phyloP scores from a whole-genome alignment of 2,113 vertebrate species.

The Megaceryle torquata region DNA sequence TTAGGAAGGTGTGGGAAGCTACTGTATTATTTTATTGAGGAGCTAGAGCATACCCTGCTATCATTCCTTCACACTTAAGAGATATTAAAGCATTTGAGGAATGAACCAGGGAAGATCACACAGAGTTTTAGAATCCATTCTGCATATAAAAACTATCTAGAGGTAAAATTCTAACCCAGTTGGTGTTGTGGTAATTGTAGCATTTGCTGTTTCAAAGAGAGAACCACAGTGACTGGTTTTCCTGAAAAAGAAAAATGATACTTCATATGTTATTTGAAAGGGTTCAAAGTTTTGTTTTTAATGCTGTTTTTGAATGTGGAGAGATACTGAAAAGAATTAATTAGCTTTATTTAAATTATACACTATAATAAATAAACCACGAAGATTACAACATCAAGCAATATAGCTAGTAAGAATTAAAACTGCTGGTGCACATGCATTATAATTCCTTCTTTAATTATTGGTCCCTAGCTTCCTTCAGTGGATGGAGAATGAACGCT shows the following conservation, averaged over 20 bases:
- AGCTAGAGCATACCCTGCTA: neutral
- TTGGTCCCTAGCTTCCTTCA: neutral
- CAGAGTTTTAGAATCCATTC: neutral
- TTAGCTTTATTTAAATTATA: neutral
- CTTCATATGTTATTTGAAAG: neutral
- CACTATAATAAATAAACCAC: neutral
- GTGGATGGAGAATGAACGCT: neutral
- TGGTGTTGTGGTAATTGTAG: neutral
- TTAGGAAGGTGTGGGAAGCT: neutral
- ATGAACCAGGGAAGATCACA: neutral
- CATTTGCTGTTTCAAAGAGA: neutral
- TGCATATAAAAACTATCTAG: neutral
- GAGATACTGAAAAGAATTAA: neutral
- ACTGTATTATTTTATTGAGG: neutral
- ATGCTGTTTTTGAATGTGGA: neutral
- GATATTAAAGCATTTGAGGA: neutral
- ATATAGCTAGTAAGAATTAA: neutral
- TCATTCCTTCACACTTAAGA: neutral
- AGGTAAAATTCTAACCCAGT: neutral
- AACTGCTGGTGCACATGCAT: neutral
- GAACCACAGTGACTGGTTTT: neutral
- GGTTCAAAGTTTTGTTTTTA: neutral
- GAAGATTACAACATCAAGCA: neutral
- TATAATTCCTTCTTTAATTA: constrained; percentile 7
- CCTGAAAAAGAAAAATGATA: neutral